Evolutionary conservation across 2,888 invertebrate species (phyloP).

Genomic region (Apodemia zela): DNA sequence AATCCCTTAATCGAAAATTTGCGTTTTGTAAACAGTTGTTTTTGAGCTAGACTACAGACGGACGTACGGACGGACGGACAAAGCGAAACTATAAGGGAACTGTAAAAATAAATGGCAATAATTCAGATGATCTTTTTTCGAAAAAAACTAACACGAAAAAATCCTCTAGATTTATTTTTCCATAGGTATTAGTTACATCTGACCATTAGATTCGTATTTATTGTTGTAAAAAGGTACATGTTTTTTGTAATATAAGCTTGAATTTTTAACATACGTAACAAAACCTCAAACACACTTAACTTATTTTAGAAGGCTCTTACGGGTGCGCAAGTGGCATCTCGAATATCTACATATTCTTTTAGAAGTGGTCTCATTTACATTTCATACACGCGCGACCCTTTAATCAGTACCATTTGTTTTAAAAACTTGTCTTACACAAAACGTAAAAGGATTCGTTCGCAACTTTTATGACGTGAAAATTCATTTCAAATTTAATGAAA

Average conservation of each 20-base stretch:
- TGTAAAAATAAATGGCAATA: too few relatives aligned
- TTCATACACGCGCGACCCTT: slow-evolving; percentile 14
- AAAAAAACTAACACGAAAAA: too few relatives aligned
- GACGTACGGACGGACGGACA: too few relatives aligned
- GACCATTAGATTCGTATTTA: neutral
- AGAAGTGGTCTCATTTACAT: slow-evolving; percentile 10
- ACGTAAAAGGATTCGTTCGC: neutral
- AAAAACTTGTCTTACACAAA: slow-evolving; percentile 4
- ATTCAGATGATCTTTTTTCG: too few relatives aligned
- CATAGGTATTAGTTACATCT: too few relatives aligned
- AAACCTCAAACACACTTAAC: slow-evolving; percentile 12
- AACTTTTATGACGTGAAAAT: neutral
- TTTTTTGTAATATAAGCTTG: neutral
- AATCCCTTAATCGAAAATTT: too few relatives aligned
- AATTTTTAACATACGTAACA: slow-evolving; percentile 8
- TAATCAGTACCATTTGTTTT: slow-evolving; percentile 11
- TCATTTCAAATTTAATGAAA: neutral
- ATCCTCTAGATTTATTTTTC: too few relatives aligned
- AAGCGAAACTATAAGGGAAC: too few relatives aligned
- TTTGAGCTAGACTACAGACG: too few relatives aligned
- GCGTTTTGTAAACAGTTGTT: too few relatives aligned
- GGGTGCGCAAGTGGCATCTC: slow-evolving; percentile 10
- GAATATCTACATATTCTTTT: slow-evolving; percentile 8
- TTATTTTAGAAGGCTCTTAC: slow-evolving; percentile 12
- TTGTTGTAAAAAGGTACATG: neutral